Evolutionary conservation across 2,797 vertebrate genomes (phyloP).

Genomic region (Microhierax caerulescens): DNA sequence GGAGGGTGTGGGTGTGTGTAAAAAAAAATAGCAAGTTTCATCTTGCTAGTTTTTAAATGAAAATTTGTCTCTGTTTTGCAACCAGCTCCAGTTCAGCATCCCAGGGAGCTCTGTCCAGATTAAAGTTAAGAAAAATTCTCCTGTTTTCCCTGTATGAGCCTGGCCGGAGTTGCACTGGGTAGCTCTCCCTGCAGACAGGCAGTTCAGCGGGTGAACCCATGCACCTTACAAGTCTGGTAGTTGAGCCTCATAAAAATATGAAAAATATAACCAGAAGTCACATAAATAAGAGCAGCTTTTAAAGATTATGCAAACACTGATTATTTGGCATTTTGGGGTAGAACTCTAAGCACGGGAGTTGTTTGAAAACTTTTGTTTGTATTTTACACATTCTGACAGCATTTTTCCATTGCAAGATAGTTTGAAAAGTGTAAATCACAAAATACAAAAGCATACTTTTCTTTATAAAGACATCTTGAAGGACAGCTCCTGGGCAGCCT

Average conservation of each 20-base stretch:
- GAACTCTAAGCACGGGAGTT: background rate
- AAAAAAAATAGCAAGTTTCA: background rate
- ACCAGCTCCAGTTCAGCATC: background rate
- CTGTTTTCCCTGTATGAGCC: background rate
- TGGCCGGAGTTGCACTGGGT: background rate
- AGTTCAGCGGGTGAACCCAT: background rate
- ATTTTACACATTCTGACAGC: background rate
- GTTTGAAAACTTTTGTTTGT: background rate
- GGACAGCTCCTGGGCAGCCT: background rate
- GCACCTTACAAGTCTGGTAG: background rate
- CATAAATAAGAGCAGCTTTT: background rate
- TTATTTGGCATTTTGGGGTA: background rate
- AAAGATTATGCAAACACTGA: background rate
- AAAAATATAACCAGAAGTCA: background rate
- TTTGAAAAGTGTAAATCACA: background rate
- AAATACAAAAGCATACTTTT: background rate
- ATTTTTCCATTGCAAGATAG: background rate
- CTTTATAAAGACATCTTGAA: background rate
- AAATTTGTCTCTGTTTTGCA: background rate
- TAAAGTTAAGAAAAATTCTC: background rate
- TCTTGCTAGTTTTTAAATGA: conserved; percentile 1
- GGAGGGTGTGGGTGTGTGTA: background rate
- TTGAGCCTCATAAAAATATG: background rate
- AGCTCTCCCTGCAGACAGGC: background rate
- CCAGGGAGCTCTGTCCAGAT: background rate